Conservation (phyloP, 2,113 vertebrate genomes). For the Gymnorhina tibicen region DNA sequence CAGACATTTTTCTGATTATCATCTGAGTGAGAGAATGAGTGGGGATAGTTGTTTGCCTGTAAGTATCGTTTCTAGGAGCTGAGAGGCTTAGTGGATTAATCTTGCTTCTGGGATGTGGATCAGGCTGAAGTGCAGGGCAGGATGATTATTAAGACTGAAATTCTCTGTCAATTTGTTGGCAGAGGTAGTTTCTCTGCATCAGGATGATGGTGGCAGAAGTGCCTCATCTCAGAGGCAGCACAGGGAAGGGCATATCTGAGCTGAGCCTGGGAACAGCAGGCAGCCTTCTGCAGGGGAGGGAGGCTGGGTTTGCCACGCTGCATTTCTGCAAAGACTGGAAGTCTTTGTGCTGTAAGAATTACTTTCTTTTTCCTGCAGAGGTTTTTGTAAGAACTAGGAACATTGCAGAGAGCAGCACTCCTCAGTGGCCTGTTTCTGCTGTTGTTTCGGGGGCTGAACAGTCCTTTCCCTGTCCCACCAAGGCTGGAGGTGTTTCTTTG, state of each 20-base stretch:
- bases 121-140: slow-evolving; percentile 55
- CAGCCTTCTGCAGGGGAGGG: background rate
- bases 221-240: background rate
- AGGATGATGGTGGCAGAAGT: background rate
- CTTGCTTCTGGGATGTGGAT: slow-evolving; percentile 61
- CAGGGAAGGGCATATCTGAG: background rate
- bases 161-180: slow-evolving; percentile 63
- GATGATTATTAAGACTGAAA: slow-evolving; percentile 67
- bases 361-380: background rate
- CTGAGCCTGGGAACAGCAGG: background rate
- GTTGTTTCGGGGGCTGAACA: background rate
- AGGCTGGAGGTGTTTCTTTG: background rate
- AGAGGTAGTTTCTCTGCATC: slow-evolving; percentile 49
- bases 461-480: background rate
- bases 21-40: slow-evolving; percentile 40
- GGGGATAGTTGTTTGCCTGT: slow-evolving; percentile 49
- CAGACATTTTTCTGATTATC: slow-evolving; percentile 57
- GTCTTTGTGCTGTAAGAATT: background rate
- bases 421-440: background rate
- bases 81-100: slow-evolving; percentile 68
- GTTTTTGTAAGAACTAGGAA: background rate
- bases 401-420: background rate
- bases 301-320: background rate
- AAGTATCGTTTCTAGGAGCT: slow-evolving; percentile 58
- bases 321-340: background rate